phyloP scores from a whole-genome alignment of 2,888 invertebrate species.

The Omphaloscelis lunosa region DNA sequence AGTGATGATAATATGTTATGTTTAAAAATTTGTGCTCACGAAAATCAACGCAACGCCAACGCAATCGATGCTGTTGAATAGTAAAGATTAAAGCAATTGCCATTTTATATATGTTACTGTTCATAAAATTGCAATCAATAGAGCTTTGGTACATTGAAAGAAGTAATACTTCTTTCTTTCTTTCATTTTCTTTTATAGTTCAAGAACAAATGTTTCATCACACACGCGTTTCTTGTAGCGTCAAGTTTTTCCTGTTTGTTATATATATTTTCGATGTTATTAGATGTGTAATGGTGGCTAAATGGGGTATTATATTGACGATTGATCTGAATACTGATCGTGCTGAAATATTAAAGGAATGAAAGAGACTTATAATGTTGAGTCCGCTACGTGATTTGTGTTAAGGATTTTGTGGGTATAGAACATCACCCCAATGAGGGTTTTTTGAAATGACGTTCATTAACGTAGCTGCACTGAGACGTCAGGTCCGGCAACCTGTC shows the following conservation, averaged over 20 bases:
- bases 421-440: neutral
- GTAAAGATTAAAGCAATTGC: too few species aligned
- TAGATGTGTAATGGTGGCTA: conserved; percentile 35
- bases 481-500: too few species aligned
- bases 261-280: conserved; percentile 39
- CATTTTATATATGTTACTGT: too few species aligned
- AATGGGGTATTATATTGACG: conserved; percentile 44
- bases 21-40: too few species aligned
- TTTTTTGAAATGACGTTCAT: too few species aligned
- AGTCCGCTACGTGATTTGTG: too few species aligned
- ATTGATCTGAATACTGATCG: conserved; percentile 43
- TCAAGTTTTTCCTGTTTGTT: conserved; percentile 35
- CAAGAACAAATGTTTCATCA: neutral
- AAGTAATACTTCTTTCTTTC: neutral
- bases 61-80: too few species aligned
- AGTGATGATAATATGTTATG: too few species aligned
- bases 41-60: too few species aligned
- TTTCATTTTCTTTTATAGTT: neutral
- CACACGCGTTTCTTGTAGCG: neutral
- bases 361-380: neutral
- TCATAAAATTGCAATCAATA: neutral
- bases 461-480: too few species aligned
- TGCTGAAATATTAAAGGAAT: conserved; percentile 12
- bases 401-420: neutral
- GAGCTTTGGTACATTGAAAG: neutral